These are phyloP conservation scores for Oscarella lobularis DNA, from an alignment of 37 sponge, comb jelly and placozoan genomes.

Conservation along the genomic window DNA sequence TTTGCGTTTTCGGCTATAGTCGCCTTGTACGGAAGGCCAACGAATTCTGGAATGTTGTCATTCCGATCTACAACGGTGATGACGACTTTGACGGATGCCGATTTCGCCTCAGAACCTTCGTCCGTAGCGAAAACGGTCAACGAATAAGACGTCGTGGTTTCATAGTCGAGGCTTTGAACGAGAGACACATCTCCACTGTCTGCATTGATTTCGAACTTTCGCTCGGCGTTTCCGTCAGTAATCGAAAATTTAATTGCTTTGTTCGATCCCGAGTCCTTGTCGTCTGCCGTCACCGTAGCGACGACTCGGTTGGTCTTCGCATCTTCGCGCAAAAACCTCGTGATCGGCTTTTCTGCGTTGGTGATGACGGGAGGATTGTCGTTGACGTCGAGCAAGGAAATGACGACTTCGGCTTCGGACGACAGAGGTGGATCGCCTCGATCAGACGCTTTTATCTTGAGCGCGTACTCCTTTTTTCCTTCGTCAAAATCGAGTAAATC, in stretches of 20 bases:
- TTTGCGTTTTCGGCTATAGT: background rate
- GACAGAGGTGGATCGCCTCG: background rate
- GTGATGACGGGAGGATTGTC: background rate
- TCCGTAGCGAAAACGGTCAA: background rate
- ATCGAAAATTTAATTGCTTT: background rate
- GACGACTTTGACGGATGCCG: background rate
- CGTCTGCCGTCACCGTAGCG: background rate
- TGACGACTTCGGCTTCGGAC: background rate
- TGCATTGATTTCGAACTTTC: slow-evolving; percentile 1
- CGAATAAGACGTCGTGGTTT: background rate
- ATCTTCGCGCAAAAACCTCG: background rate
- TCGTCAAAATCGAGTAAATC: background rate
- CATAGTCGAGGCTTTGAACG: slow-evolving; percentile 1
- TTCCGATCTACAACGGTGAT: background rate
- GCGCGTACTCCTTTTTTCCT: background rate
- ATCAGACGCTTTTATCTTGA: background rate
- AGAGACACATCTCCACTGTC: background rate
- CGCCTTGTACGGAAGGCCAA: background rate
- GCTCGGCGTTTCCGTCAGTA: background rate
- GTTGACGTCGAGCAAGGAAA: background rate
- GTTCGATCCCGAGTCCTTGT: background rate
- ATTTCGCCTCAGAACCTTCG: background rate
- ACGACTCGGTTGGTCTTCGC: background rate
- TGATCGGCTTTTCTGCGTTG: background rate
- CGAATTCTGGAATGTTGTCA: slow-evolving; percentile 1